Base-by-base conservation (phyloP, 2,888 invertebrate species). In the Melitaea athalia region DNA sequence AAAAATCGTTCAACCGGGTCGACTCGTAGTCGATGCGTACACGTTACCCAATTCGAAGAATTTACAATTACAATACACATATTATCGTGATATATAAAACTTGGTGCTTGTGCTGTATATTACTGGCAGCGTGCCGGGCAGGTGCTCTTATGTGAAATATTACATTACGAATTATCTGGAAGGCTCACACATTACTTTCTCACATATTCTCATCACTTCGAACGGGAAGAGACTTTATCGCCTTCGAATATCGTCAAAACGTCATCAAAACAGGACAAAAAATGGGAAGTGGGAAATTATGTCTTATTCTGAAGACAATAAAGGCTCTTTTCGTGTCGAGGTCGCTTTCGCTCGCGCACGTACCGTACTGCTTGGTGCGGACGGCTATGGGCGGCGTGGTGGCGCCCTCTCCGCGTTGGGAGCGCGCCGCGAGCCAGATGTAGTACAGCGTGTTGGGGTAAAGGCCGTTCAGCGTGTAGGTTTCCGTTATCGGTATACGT, bases 351-450 rank as follows among this genome's bases (percentile, higher is more conserved):
- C 7, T 31, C n/a, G 45, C 53, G 24, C 47, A 88, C 98, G 97
- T 97, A 99, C 99, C 98, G 94, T 98, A 99, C 95, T 98, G 98
- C 91, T 98, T 98, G 64, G 99, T 99, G 92, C 97, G 95, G 79
- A 98, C 98, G 76, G 98, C 97, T 76, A 98, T 96, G 14, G 98
- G 97, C 50, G 98, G 98, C 15, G 99, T 99, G 66, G 98, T 97
- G 45, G 98, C 98, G 15, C 99, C 99, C 88, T 98, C 99, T 12
- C 99, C 99, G 74, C 97, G 94, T 81, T 97, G 96, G 15, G 98
- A 98, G 76, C 97, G 94, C 69, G 99, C 99, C 14, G 99, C 98
- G 78, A 99, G 93, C 97, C 99, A 98, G 81, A 99, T 97, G 92
- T 98, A 98, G 94, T 99, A 99, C 77, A 98, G 92, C 12, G 99